phyloP scores from a whole-genome alignment of 2,113 vertebrate species.

The Erythrocercus mccallii region DNA sequence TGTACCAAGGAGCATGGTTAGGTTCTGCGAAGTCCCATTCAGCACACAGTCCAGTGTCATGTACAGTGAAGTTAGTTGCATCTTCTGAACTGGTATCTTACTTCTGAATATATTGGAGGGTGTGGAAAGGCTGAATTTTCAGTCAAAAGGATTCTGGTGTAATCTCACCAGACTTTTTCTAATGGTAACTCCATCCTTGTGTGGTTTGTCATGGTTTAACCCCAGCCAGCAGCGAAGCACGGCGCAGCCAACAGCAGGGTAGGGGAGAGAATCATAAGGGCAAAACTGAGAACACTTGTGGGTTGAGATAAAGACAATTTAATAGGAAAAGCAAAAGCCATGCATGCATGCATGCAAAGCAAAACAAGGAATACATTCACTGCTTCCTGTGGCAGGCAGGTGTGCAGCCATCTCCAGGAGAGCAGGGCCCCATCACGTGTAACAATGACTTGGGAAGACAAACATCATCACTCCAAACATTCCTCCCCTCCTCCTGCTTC shows the following conservation, averaged over 20 bases:
- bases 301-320: not conserved
- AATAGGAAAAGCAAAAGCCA: not conserved
- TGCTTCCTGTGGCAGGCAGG: not conserved
- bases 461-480: not conserved
- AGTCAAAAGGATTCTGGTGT: not conserved
- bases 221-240: not conserved
- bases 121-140: not conserved
- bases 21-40: not conserved
- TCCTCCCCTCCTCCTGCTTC: not conserved
- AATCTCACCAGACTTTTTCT: not conserved
- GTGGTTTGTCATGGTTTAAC: not conserved
- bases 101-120: not conserved
- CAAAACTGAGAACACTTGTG: not conserved
- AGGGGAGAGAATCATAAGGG: not conserved
- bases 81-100: not conserved
- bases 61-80: not conserved
- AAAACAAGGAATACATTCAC: not conserved
- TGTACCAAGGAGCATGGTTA: not conserved
- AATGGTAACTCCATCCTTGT: not conserved
- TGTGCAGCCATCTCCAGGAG: not conserved
- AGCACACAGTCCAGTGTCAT: not conserved
- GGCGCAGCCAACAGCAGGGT: fast-evolving
- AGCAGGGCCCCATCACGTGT: fast-evolving
- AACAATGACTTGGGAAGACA: not conserved
- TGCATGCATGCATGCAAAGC: not conserved